Conservation (phyloP, 2,113 vertebrate genomes). For the Ammospiza nelsoni region DNA sequence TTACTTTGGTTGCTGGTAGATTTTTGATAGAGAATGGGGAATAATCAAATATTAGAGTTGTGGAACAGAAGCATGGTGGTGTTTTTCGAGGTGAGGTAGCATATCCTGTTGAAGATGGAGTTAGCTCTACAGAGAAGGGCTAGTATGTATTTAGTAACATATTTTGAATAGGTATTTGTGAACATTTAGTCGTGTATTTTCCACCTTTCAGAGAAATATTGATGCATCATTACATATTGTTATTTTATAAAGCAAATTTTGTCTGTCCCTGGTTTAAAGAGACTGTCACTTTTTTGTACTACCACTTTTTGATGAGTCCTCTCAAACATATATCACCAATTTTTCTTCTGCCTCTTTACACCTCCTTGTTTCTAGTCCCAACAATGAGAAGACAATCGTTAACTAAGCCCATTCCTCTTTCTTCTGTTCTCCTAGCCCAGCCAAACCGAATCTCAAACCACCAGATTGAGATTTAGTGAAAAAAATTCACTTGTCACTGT, state of each 20-base stretch:
- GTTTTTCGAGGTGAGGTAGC: not conserved
- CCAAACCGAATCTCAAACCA: not conserved
- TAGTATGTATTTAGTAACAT: not conserved
- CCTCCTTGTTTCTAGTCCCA: not conserved
- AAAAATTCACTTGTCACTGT: not conserved
- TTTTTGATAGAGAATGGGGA: not conserved
- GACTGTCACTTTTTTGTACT: not conserved
- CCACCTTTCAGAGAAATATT: not conserved
- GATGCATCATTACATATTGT: not conserved
- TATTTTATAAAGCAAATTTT: not conserved
- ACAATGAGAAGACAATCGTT: not conserved
- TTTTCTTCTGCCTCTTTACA: not conserved
- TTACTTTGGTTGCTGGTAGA: not conserved
- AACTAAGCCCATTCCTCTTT: not conserved
- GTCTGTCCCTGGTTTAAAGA: not conserved
- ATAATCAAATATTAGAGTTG: not conserved
- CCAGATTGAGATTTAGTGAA: not conserved
- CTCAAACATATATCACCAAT: not conserved
- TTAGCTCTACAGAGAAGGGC: not conserved
- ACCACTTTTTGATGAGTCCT: not conserved
- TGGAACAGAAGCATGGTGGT: not conserved
- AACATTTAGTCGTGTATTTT: not conserved
- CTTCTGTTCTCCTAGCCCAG: not conserved
- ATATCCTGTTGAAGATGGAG: not conserved
- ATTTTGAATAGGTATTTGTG: not conserved